These are phyloP conservation scores for Apodemus agrarius DNA, from an alignment of 2,797 vertebrate genomes.

Conservation along the genomic window DNA sequence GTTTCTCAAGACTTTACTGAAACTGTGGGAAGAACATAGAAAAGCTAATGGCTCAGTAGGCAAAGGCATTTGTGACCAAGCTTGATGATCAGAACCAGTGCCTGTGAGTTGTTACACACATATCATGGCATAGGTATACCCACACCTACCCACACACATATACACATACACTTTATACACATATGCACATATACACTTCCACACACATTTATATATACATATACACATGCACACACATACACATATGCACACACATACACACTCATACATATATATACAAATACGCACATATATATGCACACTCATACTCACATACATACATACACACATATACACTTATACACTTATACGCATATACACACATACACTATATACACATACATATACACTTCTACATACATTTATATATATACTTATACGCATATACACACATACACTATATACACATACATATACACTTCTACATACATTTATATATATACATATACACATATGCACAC, in stretches of 20 bases:
- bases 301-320: not conserved
- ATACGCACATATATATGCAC: not conserved
- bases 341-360: no score
- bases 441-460: not conserved
- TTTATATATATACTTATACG: no score
- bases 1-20: not conserved
- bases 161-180: not conserved
- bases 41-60: not conserved
- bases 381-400: not conserved
- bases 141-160: not conserved
- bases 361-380: not conserved
- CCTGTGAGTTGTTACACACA: not conserved
- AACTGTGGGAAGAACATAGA: not conserved
- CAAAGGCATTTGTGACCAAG: not conserved
- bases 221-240: no score
- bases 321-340: not conserved
- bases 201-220: no score
- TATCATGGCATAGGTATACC: not conserved
- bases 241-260: no score
- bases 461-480: not conserved
- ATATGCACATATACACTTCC: no score
- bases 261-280: no score
- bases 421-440: no score
- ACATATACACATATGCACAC: not conserved
- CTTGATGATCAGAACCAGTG: not conserved